Evolutionary conservation across 2,888 invertebrate species (phyloP), one percentile per base, ranked within the genome.

Genomic region (Fragum fragum): DNA sequence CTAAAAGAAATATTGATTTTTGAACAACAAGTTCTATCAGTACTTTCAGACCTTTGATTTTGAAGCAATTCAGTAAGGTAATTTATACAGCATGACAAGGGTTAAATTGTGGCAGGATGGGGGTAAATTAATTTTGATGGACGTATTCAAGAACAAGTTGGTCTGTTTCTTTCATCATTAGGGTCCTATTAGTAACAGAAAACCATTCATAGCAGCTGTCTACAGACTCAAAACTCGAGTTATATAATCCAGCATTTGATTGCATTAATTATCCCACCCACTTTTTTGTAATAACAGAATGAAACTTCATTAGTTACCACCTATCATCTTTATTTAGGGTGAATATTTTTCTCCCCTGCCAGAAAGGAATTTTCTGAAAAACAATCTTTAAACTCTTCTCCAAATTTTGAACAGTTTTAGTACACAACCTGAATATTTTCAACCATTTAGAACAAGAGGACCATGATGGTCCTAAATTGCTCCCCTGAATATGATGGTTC

Each of bases 221-320:
- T 47, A 14, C 7, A 47, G 47, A n/a, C 16, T 47, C 47, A 47
- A 47, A 47, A 47, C 47, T 47, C 47, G 2, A 47, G 47, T 47
- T 32, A 32, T 32, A 61, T 61, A 61, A 61, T 61, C 61, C 32
- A 28, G 7, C 61, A 61, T 32, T 32, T 61, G 28, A 61, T 61
- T 61, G 32, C 61, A 28, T 61, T 32, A 61, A 61, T 61, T 61
- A 61, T 29, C 29, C 32, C 29, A 28, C 28, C n/a, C 32, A 28
- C 29, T 57, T 61, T 61, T 61, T 61, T 61, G 61, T 26, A 61
- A n/a, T 18, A 61, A 61, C 26, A 32, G 61, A 61, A 61, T 61
- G 61, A 57, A 26, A 57, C 47, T 47, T 47, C 47, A 47, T 21
- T 57, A 26, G 26, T 57, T 7, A 1, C 26, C 23, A 57, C 2